A percentile compares a stretch with the other conserved stretches of the same genome.
phyloP scores from a whole-genome alignment of 2,113 vertebrate species.

The Caranx melampygus region DNA sequence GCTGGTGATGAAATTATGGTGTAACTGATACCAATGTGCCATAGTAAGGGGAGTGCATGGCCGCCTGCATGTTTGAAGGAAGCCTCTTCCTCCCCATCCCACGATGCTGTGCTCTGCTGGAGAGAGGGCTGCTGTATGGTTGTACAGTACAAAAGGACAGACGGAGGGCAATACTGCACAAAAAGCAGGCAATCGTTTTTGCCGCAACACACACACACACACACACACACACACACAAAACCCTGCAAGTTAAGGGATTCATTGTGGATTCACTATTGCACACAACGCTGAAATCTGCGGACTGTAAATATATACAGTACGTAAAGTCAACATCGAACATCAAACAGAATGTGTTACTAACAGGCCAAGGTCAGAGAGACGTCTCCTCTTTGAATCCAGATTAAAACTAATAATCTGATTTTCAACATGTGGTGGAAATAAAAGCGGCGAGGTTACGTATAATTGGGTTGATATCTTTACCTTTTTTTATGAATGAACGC shows the following conservation, averaged over 20 bases:
- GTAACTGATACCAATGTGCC: conserved; percentile 87
- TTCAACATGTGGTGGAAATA: not conserved
- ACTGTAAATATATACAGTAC: conserved; percentile 27
- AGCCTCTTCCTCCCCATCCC: conserved; percentile 67
- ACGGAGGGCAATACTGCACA: conserved; percentile 75
- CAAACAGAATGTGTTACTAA: not conserved
- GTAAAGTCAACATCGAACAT: not conserved
- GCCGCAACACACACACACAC: conserved; percentile 46
- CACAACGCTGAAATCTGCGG: conserved; percentile 51
- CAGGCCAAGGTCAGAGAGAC: not conserved
- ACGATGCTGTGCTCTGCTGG: conserved; percentile 58
- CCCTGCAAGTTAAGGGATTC: conserved; percentile 39
- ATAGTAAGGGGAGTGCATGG: conserved; percentile 73
- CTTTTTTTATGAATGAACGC: not conserved
- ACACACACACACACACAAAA: not conserved
- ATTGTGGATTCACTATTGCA: conserved; percentile 58
- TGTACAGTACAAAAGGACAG: conserved; percentile 74
- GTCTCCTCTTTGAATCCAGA: not conserved
- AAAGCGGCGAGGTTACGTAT: not conserved
- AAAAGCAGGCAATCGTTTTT: conserved; percentile 72
- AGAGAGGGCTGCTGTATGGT: conserved; percentile 65
- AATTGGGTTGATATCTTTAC: not conserved
- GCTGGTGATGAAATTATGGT: conserved; percentile 88
- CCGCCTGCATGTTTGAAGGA: conserved; percentile 78
- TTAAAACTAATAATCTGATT: not conserved